Evolutionary conservation across 2,113 vertebrate genomes (phyloP).

Genomic region (Ptilonorhynchus violaceus): DNA sequence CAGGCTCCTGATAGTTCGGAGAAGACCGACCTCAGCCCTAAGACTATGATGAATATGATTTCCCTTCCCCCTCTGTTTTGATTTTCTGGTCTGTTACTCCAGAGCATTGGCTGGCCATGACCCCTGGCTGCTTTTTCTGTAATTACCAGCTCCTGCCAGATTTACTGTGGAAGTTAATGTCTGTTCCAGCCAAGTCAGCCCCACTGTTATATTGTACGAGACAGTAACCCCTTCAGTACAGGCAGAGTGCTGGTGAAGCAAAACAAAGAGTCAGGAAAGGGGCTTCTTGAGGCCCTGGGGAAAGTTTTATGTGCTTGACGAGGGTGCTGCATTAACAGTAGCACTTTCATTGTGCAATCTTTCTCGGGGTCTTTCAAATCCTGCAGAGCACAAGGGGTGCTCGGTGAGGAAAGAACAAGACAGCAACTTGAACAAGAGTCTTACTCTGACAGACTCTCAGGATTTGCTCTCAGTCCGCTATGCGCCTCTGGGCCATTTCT

Average conservation of each 20-base stretch:
- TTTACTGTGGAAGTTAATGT: slow-evolving; percentile 74
- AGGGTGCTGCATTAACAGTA: neutral
- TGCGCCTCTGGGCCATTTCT: neutral
- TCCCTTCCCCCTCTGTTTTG: slow-evolving; percentile 73
- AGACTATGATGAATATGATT: slow-evolving; percentile 66
- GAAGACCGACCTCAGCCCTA: slow-evolving; percentile 56
- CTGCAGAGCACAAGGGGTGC: neutral
- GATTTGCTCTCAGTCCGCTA: neutral
- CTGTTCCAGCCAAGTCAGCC: slow-evolving; percentile 69
- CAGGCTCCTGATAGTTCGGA: slow-evolving; percentile 69
- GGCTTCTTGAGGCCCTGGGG: neutral
- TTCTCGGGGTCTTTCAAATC: neutral
- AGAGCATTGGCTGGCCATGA: slow-evolving; percentile 73
- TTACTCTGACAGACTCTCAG: neutral
- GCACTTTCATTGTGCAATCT: neutral
- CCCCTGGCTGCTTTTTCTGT: slow-evolving; percentile 71
- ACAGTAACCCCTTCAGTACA: slow-evolving; percentile 71
- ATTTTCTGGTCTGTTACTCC: slow-evolving; percentile 72
- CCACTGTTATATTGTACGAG: slow-evolving; percentile 53
- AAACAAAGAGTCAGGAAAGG: slow-evolving; percentile 25
- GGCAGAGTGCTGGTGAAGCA: neutral
- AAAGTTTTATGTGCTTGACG: neutral
- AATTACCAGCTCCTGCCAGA: slow-evolving; percentile 74
- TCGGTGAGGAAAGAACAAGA: neutral
- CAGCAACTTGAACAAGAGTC: neutral